Evolutionary conservation across 2,888 invertebrate genomes (phyloP), one percentile per base, ranked within the genome.

Genomic region (Tetragonula carbonaria): DNA sequence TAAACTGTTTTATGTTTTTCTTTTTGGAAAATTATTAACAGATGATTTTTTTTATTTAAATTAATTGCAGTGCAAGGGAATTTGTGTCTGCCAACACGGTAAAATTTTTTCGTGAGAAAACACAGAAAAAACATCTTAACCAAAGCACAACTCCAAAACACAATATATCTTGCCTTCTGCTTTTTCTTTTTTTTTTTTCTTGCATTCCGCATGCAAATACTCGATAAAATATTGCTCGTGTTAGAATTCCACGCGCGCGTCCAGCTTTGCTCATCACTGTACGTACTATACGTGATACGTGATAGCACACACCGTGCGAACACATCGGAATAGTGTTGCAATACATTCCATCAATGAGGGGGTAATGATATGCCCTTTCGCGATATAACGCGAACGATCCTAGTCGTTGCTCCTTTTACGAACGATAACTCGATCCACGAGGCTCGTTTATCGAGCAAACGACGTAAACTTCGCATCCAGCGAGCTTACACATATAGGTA

Each of bases 281-380:
- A 45, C 14, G 5, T 13, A 13, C 21, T 28, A 5, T 2, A 4
- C 28, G 18, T 13, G 68, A 16, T 28, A 8, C 18, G 28, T 18
- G 28, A 16, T 23, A 66, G 21, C 13, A 14, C 28, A 28, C 28
- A 21, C 38, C 55, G 21, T 65, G 63, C 51, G 53, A 57, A 57
- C 59, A n/a, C 21, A 53, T 50, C 23, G n/a, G 53, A 71, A 78
- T 70, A 55, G 21, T 57, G n/a, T 59, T 65, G 72, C 51, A 59
- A 59, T 14, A 5, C 67, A 28, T 57, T 72, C 62, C 72, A 74
- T 84, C 62, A 74, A 72, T 57, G 72, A 33, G 53, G 78, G 78
- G 62, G 74, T 84, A 84, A 78, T 68, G 82, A 83, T 82, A 83
- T 63, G 66, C 62, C 11, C 51, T 62, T 83, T 57, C 28, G 21